Percentiles rank a stretch among this genome's conserved stretches.
phyloP scores from a whole-genome alignment of 2,888 invertebrate species.

The Tridacna gigas region DNA sequence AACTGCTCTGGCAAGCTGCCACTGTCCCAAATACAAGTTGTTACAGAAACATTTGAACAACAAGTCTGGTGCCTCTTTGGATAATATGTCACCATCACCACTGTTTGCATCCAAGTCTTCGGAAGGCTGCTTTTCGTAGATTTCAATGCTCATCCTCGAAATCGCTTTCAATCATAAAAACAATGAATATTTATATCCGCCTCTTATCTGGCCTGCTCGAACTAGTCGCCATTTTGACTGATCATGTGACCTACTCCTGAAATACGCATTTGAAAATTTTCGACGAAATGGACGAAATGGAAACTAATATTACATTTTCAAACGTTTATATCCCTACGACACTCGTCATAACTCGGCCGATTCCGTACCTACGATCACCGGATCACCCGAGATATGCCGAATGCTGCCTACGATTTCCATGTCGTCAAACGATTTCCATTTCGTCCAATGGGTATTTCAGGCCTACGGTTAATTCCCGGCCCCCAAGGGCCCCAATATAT shows the following conservation, averaged over 20 bases:
- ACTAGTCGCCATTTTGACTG: conserved; percentile 69
- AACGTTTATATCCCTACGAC: too few relatives aligned
- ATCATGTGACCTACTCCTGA: conserved; percentile 66
- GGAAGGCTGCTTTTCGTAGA: background rate
- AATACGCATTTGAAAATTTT: too few relatives aligned
- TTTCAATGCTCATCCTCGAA: background rate
- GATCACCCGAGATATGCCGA: too few relatives aligned
- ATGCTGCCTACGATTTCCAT: too few relatives aligned
- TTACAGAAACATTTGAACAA: conserved; percentile 76
- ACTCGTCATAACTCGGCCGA: too few relatives aligned
- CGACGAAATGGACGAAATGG: too few relatives aligned
- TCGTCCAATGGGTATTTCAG: too few relatives aligned
- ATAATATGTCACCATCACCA: background rate
- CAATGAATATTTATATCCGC: background rate
- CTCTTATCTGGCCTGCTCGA: conserved; percentile 11
- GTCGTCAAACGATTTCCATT: too few relatives aligned
- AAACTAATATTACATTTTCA: too few relatives aligned
- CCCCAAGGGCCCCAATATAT: too few relatives aligned
- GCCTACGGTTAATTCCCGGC: too few relatives aligned
- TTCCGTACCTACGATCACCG: too few relatives aligned
- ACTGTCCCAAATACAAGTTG: conserved; percentile 81
- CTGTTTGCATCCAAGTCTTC: background rate
- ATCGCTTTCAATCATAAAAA: background rate
- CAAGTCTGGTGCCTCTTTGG: background rate
- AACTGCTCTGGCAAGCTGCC: conserved; percentile 81